phyloP scores from a whole-genome alignment of 2,888 invertebrate genomes.

The Elaeidobius kamerunicus region DNA sequence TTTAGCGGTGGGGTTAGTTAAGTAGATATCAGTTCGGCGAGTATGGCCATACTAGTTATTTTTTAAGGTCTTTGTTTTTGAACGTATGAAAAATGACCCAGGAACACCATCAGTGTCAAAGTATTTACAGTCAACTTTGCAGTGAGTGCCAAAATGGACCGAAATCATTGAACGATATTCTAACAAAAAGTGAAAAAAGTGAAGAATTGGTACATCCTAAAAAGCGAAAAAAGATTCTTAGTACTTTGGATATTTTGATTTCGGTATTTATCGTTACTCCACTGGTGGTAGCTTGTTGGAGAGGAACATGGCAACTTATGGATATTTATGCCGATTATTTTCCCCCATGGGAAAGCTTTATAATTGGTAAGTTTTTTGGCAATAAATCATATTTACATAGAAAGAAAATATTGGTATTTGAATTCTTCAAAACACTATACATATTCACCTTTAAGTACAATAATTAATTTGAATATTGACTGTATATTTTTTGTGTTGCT shows the following conservation, averaged over 20 bases:
- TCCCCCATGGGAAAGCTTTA: constrained; percentile 53
- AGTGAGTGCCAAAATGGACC: constrained; percentile 15
- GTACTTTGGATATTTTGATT: constrained; percentile 49
- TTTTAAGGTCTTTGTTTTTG: constrained; percentile 11
- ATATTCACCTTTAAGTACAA: too few relatives aligned
- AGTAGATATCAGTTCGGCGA: constrained; percentile 20
- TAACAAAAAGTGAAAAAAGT: constrained; percentile 7
- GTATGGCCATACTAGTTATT: constrained; percentile 13
- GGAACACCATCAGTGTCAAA: constrained; percentile 8
- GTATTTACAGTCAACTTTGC: constrained; percentile 19
- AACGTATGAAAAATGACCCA: neutral
- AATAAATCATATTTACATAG: neutral
- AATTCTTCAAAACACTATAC: too few relatives aligned
- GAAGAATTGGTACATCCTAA: constrained; percentile 6
- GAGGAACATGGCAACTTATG: constrained; percentile 56
- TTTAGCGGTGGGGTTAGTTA: constrained; percentile 24
- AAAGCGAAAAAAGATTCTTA: constrained; percentile 25
- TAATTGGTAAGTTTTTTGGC: constrained; percentile 37
- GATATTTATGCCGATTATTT: constrained; percentile 51
- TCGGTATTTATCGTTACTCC: constrained; percentile 51
- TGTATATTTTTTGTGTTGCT: too few relatives aligned
- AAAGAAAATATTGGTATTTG: too few relatives aligned
- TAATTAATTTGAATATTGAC: too few relatives aligned
- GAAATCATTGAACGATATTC: neutral
- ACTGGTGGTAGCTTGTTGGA: constrained; percentile 55